phyloP scores from a whole-genome alignment of 2,888 invertebrate species.

The Coenonympha glycerion region DNA sequence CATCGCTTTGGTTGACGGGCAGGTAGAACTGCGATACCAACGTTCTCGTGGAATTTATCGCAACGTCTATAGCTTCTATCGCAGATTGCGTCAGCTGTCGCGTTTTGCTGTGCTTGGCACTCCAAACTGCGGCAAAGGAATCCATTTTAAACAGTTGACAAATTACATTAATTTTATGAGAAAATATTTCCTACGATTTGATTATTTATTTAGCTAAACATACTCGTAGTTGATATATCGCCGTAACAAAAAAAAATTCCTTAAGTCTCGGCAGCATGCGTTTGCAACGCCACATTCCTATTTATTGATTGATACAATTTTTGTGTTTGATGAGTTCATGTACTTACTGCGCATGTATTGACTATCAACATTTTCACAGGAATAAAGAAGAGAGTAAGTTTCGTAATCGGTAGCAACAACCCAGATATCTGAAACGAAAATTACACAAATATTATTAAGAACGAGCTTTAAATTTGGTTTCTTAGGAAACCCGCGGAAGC shows the following conservation, averaged over 20 bases:
- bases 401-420: slow-evolving; percentile 59
- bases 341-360: slow-evolving; percentile 50
- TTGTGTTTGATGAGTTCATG: no score
- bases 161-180: neutral
- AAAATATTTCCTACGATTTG: neutral
- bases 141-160: neutral
- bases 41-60: slow-evolving; percentile 39
- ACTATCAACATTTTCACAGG: slow-evolving; percentile 47
- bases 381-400: slow-evolving; percentile 53
- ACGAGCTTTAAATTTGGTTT: no score
- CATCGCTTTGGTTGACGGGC: slow-evolving; percentile 42
- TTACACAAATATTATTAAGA: neutral
- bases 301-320: no score
- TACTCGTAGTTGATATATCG: no score
- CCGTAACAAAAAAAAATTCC: no score
- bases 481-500: no score
- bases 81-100: slow-evolving; percentile 37
- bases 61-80: slow-evolving; percentile 36
- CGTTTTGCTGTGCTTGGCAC: slow-evolving; percentile 55
- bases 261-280: no score
- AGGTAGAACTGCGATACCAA: slow-evolving; percentile 45
- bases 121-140: slow-evolving; percentile 51
- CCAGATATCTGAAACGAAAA: slow-evolving; percentile 47
- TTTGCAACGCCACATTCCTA: no score
- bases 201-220: no score